These are phyloP conservation scores for Tautogolabrus adspersus DNA, from an alignment of 2,113 vertebrate genomes.

Conservation along the genomic window DNA sequence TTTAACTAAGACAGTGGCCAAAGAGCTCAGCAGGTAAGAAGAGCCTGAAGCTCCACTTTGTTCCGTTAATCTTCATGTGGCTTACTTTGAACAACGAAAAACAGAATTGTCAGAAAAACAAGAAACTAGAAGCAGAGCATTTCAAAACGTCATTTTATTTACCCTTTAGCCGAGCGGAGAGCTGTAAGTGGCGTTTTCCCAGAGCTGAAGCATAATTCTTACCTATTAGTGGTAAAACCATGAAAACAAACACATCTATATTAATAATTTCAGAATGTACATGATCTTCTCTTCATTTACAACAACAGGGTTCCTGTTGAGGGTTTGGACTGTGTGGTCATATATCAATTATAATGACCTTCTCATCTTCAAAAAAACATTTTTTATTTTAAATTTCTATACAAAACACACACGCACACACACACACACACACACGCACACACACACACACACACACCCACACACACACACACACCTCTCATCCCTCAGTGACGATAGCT, in stretches of 20 bases:
- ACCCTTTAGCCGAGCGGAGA: too few relatives aligned
- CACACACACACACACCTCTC: rapidly evolving
- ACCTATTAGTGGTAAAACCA: too few relatives aligned
- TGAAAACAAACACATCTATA: rapidly evolving
- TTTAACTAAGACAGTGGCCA: slow-evolving; percentile 86
- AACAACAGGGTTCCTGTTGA: background rate
- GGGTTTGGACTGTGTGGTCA: background rate
- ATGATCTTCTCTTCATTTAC: slow-evolving; percentile 18
- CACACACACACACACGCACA: background rate
- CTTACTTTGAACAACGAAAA: too few relatives aligned
- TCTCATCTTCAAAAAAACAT: background rate
- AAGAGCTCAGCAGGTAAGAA: slow-evolving; percentile 87
- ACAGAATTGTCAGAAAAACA: too few relatives aligned
- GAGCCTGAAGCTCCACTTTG: rapidly evolving
- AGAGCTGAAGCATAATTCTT: too few relatives aligned
- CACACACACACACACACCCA: rapidly evolving
- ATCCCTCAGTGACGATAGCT: background rate
- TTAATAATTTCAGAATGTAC: background rate
- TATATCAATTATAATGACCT: background rate
- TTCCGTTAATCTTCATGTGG: too few relatives aligned
- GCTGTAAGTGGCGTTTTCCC: too few relatives aligned
- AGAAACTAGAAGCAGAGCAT: too few relatives aligned
- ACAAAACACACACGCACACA: rapidly evolving
- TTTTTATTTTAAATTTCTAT: background rate
- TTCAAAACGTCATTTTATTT: too few relatives aligned